Evolutionary conservation across 2,113 vertebrate species (phyloP).

Genomic region (Notarius quadriscutis): DNA sequence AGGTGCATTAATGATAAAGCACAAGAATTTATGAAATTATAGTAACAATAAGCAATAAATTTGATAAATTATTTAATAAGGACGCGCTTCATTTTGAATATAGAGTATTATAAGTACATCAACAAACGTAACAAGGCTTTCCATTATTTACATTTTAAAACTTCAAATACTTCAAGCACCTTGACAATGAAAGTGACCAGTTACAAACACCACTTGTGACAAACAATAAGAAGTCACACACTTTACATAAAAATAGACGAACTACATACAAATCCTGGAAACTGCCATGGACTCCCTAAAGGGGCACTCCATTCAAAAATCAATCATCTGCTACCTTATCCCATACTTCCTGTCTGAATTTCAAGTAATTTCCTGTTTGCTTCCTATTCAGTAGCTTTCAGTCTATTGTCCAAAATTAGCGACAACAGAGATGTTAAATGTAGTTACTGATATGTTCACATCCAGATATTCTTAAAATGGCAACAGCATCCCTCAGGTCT

Average conservation of each 20-base stretch:
- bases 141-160: not conserved
- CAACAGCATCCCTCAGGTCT: not conserved
- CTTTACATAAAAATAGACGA: not conserved
- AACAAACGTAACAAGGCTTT: not conserved
- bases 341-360: not conserved
- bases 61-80: not conserved
- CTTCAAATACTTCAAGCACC: not conserved
- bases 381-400: not conserved
- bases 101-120: not conserved
- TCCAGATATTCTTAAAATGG: slow-evolving; percentile 9
- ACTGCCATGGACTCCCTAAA: slow-evolving; percentile 3
- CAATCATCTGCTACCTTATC: slow-evolving; percentile 11
- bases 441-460: not conserved
- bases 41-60: not conserved
- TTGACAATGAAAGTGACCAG: not conserved
- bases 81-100: not conserved
- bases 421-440: not conserved
- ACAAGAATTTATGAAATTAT: not conserved
- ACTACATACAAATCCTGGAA: not conserved
- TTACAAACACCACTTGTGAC: not conserved
- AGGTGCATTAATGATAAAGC: not conserved
- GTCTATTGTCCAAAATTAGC: not conserved
- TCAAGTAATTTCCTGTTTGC: slow-evolving; percentile 1
- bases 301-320: slow-evolving; percentile 5
- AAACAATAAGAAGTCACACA: not conserved